Base-by-base conservation (phyloP, 1,140 invertebrate species). In the Epicauta chinensis region DNA sequence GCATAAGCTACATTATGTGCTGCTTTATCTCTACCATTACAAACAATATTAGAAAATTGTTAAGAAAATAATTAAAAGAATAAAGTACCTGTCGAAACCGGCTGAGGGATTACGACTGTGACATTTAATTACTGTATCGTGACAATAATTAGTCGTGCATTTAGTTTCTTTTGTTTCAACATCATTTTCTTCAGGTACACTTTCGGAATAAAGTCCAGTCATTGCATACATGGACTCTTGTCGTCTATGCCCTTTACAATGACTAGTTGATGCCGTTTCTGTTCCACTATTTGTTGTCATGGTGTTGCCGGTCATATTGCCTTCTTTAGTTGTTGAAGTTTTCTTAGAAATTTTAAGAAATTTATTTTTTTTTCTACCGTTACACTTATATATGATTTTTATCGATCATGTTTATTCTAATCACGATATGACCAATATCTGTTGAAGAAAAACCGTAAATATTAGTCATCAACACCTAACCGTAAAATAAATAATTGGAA, bases 221-320 rank as follows among this genome's bases (percentile, higher is more conserved):
- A 89, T 87, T 29, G 86, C 83, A 69, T 89, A 89, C 84, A 88
- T 88, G 58, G 85, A 87, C 70, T 89, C 86, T 75, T 88, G 86
- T 64, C 86, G 78, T 63, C 86, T 80, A 67, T 79, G 77, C 1
- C 76, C 77, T 34, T 71, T 58, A 51, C 72, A 67, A 60, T 75
- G 72, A 14, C 48, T 23, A 23, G 23, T 23, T 23, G 23, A 23
- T 23, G 23, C 23, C 23, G 23, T 23, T 23, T 23, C 23, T 23
- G 23, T 23, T 23, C 23, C 23, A 23, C 23, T 23, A 7, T 23
- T 23, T 23, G 23, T 7, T 23, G 23, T 23, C 23, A 23, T 23
- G 7, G 4, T 23, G 23, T 3, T 23, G 23, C 23, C 23, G 23
- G 23, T 23, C 23, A 23, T 23, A 23, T 23, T 23, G 4, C 4